Conservation (phyloP, 2,888 invertebrate species). For the Teinopalpus imperialis region DNA sequence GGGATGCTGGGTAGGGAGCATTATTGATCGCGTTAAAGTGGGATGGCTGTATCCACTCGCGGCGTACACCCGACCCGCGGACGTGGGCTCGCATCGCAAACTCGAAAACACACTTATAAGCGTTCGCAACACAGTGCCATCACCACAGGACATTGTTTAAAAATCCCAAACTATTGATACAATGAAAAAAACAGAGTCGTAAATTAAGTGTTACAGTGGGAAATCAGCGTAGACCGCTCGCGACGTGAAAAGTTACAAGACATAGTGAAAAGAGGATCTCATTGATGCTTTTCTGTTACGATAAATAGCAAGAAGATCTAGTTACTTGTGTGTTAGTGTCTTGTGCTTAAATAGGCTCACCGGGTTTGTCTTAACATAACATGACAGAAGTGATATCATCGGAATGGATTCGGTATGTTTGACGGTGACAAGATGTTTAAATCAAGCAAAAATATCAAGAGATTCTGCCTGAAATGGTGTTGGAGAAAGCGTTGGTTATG, state of each 20-base stretch:
- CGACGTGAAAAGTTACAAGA: constrained; percentile 38
- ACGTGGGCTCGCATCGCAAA: constrained; percentile 66
- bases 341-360: no score
- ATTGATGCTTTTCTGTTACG: constrained; percentile 25
- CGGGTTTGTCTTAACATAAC: constrained; percentile 42
- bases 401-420: constrained; percentile 58
- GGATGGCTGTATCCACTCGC: constrained; percentile 78
- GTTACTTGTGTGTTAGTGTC: constrained; percentile 15
- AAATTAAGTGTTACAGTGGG: constrained; percentile 29
- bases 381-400: constrained; percentile 65
- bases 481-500: constrained; percentile 72
- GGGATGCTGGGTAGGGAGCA: constrained; percentile 82
- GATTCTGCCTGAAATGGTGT: constrained; percentile 72
- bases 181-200: constrained; percentile 28
- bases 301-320: constrained; percentile 15
- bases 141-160: constrained; percentile 46
- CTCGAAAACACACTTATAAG: constrained; percentile 67
- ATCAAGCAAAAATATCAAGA: constrained; percentile 48
- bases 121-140: constrained; percentile 36
- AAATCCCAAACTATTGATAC: constrained; percentile 43
- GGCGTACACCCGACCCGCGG: constrained; percentile 74
- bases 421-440: constrained; percentile 58
- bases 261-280: constrained; percentile 37
- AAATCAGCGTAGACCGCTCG: constrained; percentile 10
- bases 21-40: constrained; percentile 81